A percentile compares a stretch with the other conserved stretches of the same genome.
Evolutionary conservation across 35 echinoderm and acorn worm genomes (phyloP).

Genomic region (Holothuria glaberrima): DNA sequence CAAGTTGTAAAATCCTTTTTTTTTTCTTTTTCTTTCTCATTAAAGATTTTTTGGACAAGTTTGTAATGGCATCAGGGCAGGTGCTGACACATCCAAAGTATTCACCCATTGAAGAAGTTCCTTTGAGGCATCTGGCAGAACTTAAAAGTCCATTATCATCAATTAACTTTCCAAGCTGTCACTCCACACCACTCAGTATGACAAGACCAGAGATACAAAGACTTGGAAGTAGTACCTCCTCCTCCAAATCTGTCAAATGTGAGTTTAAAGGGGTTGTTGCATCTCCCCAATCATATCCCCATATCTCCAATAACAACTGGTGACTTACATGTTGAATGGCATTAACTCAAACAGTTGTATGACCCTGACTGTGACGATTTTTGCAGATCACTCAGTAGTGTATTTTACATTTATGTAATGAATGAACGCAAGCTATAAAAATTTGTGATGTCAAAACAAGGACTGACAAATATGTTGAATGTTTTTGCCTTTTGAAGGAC

Average conservation of each 20-base stretch:
- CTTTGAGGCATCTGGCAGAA: constrained; percentile 13
- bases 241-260: constrained; percentile 54
- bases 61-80: constrained; percentile 55
- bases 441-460: no score
- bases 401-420: neutral
- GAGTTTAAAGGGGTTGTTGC: neutral
- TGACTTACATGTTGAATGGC: neutral
- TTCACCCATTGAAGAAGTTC: constrained; percentile 51
- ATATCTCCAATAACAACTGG: neutral
- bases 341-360: no score
- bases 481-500: no score
- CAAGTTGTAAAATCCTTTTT: no score
- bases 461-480: no score
- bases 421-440: no score
- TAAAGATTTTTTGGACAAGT: neutral
- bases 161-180: neutral
- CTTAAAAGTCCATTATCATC: constrained; percentile 25
- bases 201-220: constrained; percentile 42
- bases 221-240: constrained; percentile 50
- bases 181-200: constrained; percentile 34
- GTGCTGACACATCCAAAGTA: constrained; percentile 36
- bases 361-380: no score
- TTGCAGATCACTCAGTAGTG: no score
- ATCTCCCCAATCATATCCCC: neutral
- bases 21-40: neutral